Conservation (phyloP, 1,140 invertebrate species). For the Drosophila albomicans region DNA sequence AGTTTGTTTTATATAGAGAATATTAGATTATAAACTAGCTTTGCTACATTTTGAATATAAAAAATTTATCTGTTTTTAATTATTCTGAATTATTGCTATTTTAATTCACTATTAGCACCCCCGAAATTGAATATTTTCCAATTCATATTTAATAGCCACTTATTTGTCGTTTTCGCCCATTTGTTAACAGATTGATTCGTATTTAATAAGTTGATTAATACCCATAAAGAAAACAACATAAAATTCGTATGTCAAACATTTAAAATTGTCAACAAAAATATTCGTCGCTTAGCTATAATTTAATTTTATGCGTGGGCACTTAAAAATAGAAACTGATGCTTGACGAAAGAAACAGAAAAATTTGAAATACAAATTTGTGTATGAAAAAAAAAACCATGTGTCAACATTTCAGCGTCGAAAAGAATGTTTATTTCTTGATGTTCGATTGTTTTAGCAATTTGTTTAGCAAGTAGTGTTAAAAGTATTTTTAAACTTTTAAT, state of each 20-base stretch:
- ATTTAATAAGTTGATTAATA: constrained; percentile 46
- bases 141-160: constrained; percentile 8
- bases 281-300: constrained; percentile 16
- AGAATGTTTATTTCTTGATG: neutral
- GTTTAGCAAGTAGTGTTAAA: neutral
- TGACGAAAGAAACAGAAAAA: constrained; percentile 6
- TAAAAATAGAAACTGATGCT: constrained; percentile 51
- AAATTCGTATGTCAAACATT: constrained; percentile 7
- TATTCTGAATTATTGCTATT: neutral
- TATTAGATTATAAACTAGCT: neutral
- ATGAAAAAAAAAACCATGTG: constrained; percentile 1
- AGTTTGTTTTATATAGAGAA: no score
- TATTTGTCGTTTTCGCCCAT: constrained; percentile 17
- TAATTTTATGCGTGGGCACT: constrained; percentile 35
- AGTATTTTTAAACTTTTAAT: constrained; percentile 1
- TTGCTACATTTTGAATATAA: neutral
- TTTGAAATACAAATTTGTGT: constrained; percentile 15
- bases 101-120: neutral
- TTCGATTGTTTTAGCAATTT: neutral
- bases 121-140: neutral
- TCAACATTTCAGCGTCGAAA: neutral
- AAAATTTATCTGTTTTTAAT: neutral
- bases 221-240: constrained; percentile 14
- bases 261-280: constrained; percentile 23
- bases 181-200: constrained; percentile 34